phyloP scores from a whole-genome alignment of 2,797 vertebrate species.

The Typhlichthys subterraneus region DNA sequence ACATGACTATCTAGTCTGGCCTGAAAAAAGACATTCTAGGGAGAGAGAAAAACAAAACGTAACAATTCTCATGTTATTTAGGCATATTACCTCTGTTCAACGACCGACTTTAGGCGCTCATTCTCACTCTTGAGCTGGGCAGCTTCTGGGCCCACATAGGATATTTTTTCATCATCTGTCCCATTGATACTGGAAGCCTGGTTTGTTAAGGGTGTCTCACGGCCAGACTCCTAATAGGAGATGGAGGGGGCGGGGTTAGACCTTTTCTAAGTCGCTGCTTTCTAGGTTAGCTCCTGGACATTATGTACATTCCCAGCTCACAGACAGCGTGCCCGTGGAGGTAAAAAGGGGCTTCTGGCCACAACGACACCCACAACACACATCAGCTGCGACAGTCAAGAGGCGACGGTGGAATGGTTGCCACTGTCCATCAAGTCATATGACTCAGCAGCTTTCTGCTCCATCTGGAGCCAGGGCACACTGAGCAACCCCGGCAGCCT shows the following conservation, averaged over 20 bases:
- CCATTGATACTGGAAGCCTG: conserved; percentile 92
- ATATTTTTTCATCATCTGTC: conserved; percentile 94
- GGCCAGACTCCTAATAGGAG: conserved; percentile 80
- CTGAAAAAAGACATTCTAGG: no score
- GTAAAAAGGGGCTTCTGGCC: not conserved
- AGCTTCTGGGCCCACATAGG: conserved; percentile 77
- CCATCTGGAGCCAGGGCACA: conserved; percentile 36
- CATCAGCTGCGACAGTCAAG: conserved; percentile 36
- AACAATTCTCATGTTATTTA: no score
- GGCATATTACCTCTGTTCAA: conserved; percentile 86
- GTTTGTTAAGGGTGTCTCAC: conserved; percentile 84
- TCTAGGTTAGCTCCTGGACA: not conserved
- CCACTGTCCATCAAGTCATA: conserved; percentile 52
- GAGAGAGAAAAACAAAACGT: no score
- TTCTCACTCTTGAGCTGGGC: conserved; percentile 88
- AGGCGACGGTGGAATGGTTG: conserved; percentile 32
- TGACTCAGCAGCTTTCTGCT: conserved; percentile 33
- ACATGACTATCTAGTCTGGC: no score
- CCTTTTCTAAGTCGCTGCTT: not conserved
- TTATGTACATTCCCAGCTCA: conserved; percentile 1
- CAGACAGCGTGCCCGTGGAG: conserved; percentile 3
- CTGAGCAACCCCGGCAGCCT: conserved; percentile 1
- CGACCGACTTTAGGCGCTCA: conserved; percentile 86
- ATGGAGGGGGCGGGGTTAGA: conserved; percentile 2
- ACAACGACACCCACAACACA: conserved; percentile 18